Base-by-base conservation (phyloP, 2,113 vertebrate genomes). In the Corythoichthys haematopterus region DNA sequence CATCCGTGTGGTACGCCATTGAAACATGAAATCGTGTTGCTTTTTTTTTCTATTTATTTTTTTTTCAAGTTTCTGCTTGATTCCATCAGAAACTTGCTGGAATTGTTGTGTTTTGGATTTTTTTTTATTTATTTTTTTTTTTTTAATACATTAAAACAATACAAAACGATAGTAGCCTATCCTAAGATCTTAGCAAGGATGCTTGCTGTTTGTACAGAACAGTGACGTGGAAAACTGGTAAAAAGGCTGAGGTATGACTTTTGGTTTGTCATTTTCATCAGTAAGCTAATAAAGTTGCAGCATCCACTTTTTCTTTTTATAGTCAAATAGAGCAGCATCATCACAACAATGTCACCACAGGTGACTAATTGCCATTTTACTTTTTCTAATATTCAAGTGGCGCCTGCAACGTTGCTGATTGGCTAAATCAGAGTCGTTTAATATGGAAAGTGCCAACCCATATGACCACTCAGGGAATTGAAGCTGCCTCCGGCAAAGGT, bases 331-430 rank as follows among this genome's bases (percentile, higher is more conserved):
- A 28, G 63, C 47, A 55, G 59, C 65, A 14, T 65, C 28, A 59
- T 0, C 43, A 64, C 46, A 50, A 67, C 43, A 20, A 35, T 45
- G 50, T 28, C 57, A 15, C 65, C 4, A 16, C 66, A n/a, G 56
- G 47, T 70, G 69, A 69, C 63, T n/a, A 59, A 71, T 64, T 5
- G 35, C 1, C 28, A 0, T 58, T 37, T 7, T 8, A 1, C 8
- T 51, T 69, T 69, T 64, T 64, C 65, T 70, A 73, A 69, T 74
- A 71, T 72, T 66, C 13, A 2, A 16, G 40, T 7, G n/a, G 50
- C 37, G 12, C 51, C 35, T 77, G 73, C 71, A 77, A 55, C 15
- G 11, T 68, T 70, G 79, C 70, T 16, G 28, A 80, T 77, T 38
- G 3, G 16, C 63, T 20, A 66, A 70, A 71, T 65, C 1, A 0